Evolutionary conservation across 2,888 invertebrate species (phyloP).

Genomic region (Brenthis ino): DNA sequence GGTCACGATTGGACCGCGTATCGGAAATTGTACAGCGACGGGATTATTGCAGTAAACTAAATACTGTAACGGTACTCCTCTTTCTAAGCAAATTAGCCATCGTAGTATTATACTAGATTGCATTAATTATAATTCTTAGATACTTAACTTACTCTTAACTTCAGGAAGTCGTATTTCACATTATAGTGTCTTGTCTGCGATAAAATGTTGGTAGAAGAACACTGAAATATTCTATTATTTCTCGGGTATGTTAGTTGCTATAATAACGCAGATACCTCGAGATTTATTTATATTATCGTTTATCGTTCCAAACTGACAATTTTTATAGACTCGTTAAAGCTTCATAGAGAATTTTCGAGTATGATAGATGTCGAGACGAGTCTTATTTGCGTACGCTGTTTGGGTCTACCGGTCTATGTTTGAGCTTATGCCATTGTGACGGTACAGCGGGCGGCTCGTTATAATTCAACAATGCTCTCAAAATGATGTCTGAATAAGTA

Average conservation of each 20-base stretch:
- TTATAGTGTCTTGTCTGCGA: constrained; percentile 40
- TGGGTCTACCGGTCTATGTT: constrained; percentile 63
- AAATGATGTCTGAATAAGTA: constrained; percentile 18
- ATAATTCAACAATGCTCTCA: constrained; percentile 33
- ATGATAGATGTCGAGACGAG: constrained; percentile 49
- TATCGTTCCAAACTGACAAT: neutral
- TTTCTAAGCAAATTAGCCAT: constrained; percentile 33
- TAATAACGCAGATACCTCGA: neutral
- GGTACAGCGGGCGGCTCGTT: constrained; percentile 42
- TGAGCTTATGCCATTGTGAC: constrained; percentile 62
- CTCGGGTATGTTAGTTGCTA: neutral
- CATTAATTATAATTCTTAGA: constrained; percentile 31
- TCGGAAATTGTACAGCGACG: constrained; percentile 33
- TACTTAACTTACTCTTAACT: constrained; percentile 38
- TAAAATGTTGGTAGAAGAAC: constrained; percentile 37
- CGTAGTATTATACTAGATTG: constrained; percentile 25
- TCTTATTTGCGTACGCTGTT: constrained; percentile 59
- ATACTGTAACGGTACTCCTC: constrained; percentile 29
- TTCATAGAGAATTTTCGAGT: constrained; percentile 12
- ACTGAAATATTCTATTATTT: constrained; percentile 28
- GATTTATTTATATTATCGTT: constrained; percentile 6
- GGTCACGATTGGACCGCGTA: constrained; percentile 29
- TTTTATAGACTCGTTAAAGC: constrained; percentile 11
- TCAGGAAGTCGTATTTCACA: constrained; percentile 45
- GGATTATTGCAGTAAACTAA: constrained; percentile 29